These are phyloP conservation scores for Pseudochromis fuscus DNA, from an alignment of 2,797 vertebrate genomes.

Conservation along the genomic window DNA sequence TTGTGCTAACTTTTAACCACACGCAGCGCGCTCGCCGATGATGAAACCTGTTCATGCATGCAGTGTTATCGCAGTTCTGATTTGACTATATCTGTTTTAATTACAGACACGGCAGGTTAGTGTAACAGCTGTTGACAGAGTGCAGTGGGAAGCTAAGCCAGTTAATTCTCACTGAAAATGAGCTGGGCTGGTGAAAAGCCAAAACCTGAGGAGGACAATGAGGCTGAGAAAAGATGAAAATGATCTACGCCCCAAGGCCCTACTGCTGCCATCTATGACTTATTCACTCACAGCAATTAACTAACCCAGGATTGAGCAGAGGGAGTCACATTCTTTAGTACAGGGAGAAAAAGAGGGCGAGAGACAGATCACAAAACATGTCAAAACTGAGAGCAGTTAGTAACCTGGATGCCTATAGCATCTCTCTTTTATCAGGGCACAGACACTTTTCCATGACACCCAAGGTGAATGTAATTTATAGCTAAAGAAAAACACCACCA, in stretches of 20 bases:
- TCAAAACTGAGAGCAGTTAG: slow-evolving; percentile 68
- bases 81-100: slow-evolving; percentile 52
- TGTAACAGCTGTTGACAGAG: slow-evolving; percentile 65
- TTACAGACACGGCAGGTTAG: slow-evolving; percentile 55
- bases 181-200: slow-evolving; percentile 64
- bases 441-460: neutral
- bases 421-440: slow-evolving; percentile 31
- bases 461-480: slow-evolving; percentile 28
- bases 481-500: slow-evolving; percentile 3
- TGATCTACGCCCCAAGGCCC: slow-evolving; percentile 72
- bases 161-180: slow-evolving; percentile 63
- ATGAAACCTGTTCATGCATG: slow-evolving; percentile 45
- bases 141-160: slow-evolving; percentile 50
- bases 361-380: slow-evolving; percentile 57
- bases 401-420: slow-evolving; percentile 22
- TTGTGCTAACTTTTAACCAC: slow-evolving; percentile 9
- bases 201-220: slow-evolving; percentile 71
- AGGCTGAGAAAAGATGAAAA: slow-evolving; percentile 75
- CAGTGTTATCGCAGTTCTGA: slow-evolving; percentile 23
- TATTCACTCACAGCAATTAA: slow-evolving; percentile 82
- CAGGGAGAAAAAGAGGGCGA: slow-evolving; percentile 30
- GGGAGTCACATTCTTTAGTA: slow-evolving; percentile 77
- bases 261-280: slow-evolving; percentile 74
- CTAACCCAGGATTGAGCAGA: slow-evolving; percentile 61
- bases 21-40: slow-evolving; percentile 9